Conservation (phyloP, 2,888 invertebrate species). For the Drosophila birchii region DNA sequence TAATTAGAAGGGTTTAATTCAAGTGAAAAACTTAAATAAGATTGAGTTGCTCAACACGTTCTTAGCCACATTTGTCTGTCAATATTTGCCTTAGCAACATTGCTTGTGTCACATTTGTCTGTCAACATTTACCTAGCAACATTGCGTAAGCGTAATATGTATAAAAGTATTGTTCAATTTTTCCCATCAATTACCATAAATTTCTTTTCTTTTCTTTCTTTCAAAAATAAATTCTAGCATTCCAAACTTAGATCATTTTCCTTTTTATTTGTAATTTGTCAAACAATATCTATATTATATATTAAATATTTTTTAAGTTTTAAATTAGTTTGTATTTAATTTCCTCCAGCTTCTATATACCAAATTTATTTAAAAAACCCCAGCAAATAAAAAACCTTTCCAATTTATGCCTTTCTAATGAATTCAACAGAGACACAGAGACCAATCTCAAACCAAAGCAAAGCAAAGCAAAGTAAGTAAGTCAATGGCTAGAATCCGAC, state of each 20-base stretch:
- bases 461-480: background rate
- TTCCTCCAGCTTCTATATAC: background rate
- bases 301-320: background rate
- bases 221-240: background rate
- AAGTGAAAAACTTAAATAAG: background rate
- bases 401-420: conserved; percentile 6
- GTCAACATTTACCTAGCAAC: background rate
- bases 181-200: background rate
- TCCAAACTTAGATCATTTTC: no score
- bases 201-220: background rate
- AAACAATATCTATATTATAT: no score
- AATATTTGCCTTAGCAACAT: no score
- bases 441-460: background rate
- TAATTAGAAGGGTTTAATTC: background rate
- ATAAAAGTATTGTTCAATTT: background rate
- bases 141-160: background rate
- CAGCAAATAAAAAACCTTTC: background rate
- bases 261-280: no score
- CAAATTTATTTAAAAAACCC: background rate
- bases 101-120: no score
- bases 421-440: background rate
- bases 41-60: background rate
- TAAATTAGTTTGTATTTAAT: background rate
- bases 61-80: background rate
- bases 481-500: conserved; percentile 13